A percentile compares a stretch with the other conserved stretches of the same genome.
Conservation (phyloP, 2,888 invertebrate genomes). For the Heliothis peltigera region DNA sequence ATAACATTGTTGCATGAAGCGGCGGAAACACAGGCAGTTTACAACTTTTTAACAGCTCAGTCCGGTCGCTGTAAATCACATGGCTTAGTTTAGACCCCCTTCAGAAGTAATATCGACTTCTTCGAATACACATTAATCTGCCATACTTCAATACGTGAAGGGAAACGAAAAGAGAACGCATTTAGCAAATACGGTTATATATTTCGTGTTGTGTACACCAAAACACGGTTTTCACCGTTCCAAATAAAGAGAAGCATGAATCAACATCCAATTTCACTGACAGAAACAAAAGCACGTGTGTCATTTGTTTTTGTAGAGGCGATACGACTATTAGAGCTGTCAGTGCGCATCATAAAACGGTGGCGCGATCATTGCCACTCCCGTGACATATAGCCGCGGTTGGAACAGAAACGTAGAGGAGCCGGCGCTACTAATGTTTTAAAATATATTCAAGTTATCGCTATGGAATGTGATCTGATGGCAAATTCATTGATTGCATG, state of each 20-base stretch:
- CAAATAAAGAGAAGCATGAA: conserved; percentile 28
- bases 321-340: conserved; percentile 80
- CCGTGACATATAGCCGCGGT: conserved; percentile 68
- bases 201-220: conserved; percentile 47
- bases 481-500: too few species aligned
- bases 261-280: conserved; percentile 56
- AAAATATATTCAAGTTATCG: too few species aligned
- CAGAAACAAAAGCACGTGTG: conserved; percentile 51
- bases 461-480: too few species aligned
- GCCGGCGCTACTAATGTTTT: conserved; percentile 6
- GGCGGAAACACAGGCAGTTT: conserved; percentile 88
- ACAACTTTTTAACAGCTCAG: conserved; percentile 88
- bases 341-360: conserved; percentile 81
- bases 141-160: conserved; percentile 86
- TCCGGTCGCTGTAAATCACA: conserved; percentile 87
- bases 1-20: conserved; percentile 82
- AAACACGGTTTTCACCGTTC: conserved; percentile 33
- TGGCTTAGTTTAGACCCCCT: conserved; percentile 85
- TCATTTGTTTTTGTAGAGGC: conserved; percentile 58
- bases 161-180: conserved; percentile 82
- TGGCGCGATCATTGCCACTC: conserved; percentile 71
- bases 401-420: conserved; percentile 61
- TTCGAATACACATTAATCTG: conserved; percentile 88
- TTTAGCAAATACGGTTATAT: conserved; percentile 72
- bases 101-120: conserved; percentile 89